Evolutionary conservation across 1,140 invertebrate genomes (phyloP).

Genomic region (Micrasema minimum): DNA sequence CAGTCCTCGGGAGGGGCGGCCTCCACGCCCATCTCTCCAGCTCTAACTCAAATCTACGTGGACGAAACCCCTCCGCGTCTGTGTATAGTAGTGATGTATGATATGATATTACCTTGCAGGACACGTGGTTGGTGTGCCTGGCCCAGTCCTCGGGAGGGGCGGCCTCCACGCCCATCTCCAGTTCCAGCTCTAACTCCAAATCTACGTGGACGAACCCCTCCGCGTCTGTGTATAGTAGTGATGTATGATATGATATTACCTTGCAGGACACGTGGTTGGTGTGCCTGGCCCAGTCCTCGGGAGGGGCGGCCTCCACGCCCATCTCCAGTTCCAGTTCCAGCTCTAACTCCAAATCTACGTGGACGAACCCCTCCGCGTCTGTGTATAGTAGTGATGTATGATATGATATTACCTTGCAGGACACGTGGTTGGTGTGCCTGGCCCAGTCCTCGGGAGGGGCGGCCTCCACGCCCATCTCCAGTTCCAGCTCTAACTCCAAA

Average conservation of each 20-base stretch:
- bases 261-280: conserved; percentile 12
- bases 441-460: conserved; percentile 13
- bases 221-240: too few species aligned
- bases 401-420: too few species aligned
- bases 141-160: conserved; percentile 13
- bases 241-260: too few species aligned
- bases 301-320: conserved; percentile 23
- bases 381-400: too few species aligned
- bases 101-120: too few species aligned
- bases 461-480: conserved; percentile 35
- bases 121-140: conserved; percentile 8
- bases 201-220: conserved; percentile 47
- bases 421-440: conserved; percentile 8
- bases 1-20: conserved; percentile 19
- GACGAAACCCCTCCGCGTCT: conserved; percentile 48
- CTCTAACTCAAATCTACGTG: conserved; percentile 39
- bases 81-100: too few species aligned
- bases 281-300: conserved; percentile 19
- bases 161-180: conserved; percentile 35
- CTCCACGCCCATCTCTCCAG: conserved; percentile 41
- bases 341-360: conserved; percentile 41
- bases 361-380: conserved; percentile 48
- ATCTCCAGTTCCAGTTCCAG: conserved; percentile 41
- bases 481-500: conserved; percentile 40
- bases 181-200: conserved; percentile 40